Conservation (phyloP, 35 echinoderm and acorn worm genomes). For the Acanthaster planci region DNA sequence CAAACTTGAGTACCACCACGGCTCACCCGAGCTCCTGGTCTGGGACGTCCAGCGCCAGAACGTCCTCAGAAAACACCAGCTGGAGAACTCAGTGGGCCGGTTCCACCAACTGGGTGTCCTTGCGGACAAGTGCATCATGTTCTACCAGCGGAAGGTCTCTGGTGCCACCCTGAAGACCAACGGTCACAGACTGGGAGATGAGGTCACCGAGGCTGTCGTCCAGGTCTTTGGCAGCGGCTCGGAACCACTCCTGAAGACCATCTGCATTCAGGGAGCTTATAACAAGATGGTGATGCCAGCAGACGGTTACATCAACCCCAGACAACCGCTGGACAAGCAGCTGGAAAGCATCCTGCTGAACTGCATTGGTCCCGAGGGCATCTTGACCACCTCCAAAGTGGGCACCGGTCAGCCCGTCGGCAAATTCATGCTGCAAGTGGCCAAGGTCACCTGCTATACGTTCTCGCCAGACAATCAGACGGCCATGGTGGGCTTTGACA, state of each 20-base stretch:
- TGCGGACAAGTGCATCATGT: slow-evolving; percentile 29
- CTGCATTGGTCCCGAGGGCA: slow-evolving; percentile 26
- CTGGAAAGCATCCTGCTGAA: slow-evolving; percentile 10
- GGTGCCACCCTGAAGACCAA: not conserved
- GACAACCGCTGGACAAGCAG: not conserved
- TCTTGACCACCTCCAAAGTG: slow-evolving; percentile 18
- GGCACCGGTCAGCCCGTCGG: slow-evolving; percentile 29
- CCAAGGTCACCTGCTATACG: slow-evolving; percentile 41
- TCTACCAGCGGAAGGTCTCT: slow-evolving; percentile 10
- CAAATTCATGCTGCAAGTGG: slow-evolving; percentile 28
- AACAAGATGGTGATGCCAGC: slow-evolving; percentile 4
- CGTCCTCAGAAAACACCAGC: slow-evolving; percentile 8
- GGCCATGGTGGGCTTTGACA: slow-evolving; percentile 52
- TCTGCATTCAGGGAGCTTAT: not conserved
- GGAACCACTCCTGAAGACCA: slow-evolving; percentile 1
- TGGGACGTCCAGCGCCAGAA: slow-evolving; percentile 33
- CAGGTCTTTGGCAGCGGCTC: not conserved
- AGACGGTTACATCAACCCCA: slow-evolving; percentile 29
- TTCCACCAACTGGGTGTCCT: slow-evolving; percentile 37
- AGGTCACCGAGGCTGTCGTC: not conserved
- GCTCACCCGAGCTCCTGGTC: slow-evolving; percentile 21
- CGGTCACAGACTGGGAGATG: not conserved
- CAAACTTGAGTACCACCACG: not conserved
- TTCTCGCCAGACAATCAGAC: slow-evolving; percentile 48
- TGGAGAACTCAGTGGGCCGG: not conserved